Evolutionary conservation across 2,888 invertebrate species (phyloP), one percentile per base, ranked within the genome.

Genomic region (Epistrophe grossulariae): DNA sequence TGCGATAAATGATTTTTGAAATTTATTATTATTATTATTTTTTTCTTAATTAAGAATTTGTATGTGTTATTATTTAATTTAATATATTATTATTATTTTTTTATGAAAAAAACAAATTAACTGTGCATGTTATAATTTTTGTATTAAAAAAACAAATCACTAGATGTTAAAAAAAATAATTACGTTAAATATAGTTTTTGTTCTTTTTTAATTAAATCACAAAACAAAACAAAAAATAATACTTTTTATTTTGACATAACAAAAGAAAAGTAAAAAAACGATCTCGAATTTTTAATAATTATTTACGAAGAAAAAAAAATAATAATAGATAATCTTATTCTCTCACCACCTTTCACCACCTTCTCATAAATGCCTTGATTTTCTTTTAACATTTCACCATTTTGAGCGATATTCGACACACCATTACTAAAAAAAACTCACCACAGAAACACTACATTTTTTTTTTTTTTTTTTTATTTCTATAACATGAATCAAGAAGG

Each of bases 211-310:
- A 88, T 71, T 85, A 76, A 82, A 87, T 88, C 85, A 82, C 77
- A 79, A 87, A 62, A 62, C 19, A 62, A 40, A 40, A 60, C 5
- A 24, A 60, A 60, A 40, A 79, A 76, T 57, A 83, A 31, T 50
- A 68, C 35, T 52, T 72, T 80, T 73, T 76, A 62, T 68, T 83
- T 79, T 70, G 60, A 57, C 40, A 76, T 73, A 71, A 24, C 57
- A 80, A 78, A 57, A 71, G 73, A 74, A 52, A 68, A 66, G 66
- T 59, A n/a, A 76, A 88, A 88, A 88, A 88, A 88, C 88, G 89
- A 89, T 89, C 89, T 89, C 89, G 88, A 89, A 89, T 88, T 88
- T 88, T 79, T 88, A 84, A 79, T 88, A 84, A 76, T 68, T 66
- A 66, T 78, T 70, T 87, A 81, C 77, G 87, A 87, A 83, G n/a